Evolutionary conservation across 2,888 invertebrate genomes (phyloP), one percentile per base, ranked within the genome.

Genomic region (Campaea margaritaria): DNA sequence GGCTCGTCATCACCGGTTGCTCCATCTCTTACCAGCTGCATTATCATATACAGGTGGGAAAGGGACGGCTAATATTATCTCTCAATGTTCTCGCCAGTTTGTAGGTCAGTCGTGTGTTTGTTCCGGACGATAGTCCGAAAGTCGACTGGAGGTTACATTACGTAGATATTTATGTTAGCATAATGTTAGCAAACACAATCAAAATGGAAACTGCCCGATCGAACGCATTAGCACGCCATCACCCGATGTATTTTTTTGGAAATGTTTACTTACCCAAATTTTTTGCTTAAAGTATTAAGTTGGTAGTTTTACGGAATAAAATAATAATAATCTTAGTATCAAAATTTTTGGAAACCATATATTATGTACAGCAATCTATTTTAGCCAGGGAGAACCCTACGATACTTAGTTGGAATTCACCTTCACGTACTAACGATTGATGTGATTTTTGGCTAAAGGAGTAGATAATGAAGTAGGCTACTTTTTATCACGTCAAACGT

Each of bases 101-200:
- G 91, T 92, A 91, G 92, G 91, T 92, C 91, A 92, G 90, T 89
- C 89, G 84, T 86, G 86, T 85, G 80, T 89, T 86, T 91, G 89
- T 91, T 90, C 90, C 91, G 91, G 87, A 88, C 91, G 89, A 86
- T 86, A 86, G 85, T 88, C 90, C 86, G 91, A 91, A 91, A 89
- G 91, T 89, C 92, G 89, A 82, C 89, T 92, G 89, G 91, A 92
- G 92, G 92, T 92, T 90, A 91, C 79, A 83, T 85, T 85, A 85
- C 83, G 85, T 85, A 55, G 80, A 76, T 82, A 79, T 84, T 86
- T 83, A 83, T 84, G 78, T 85, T 80, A 75, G 74, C 73, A 79
- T 73, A 72, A 74, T 75, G 75, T 78, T 73, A 75, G 72, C 74
- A 74, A 75, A 77, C 76, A 73, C 76, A 73, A 79, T 75, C 67